phyloP scores from a whole-genome alignment of 2,113 vertebrate genomes.

The Mobula birostris region DNA sequence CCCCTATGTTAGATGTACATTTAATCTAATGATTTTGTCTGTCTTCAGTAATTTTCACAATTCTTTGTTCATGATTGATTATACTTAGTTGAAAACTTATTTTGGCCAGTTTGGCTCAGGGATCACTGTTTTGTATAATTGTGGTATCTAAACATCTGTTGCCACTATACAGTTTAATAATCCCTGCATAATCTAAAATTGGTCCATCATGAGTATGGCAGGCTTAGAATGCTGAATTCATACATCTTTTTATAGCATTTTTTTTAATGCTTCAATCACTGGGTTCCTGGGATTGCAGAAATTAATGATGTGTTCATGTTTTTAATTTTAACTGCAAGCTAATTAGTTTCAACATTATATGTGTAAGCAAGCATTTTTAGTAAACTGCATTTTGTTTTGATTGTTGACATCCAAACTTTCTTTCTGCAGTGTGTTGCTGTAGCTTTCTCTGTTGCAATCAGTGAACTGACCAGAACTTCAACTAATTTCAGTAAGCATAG shows the following conservation, averaged over 20 bases:
- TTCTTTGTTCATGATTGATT: background rate
- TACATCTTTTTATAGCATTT: background rate
- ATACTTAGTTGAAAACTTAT: background rate
- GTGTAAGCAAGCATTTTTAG: too few relatives aligned
- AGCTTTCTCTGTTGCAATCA: too few relatives aligned
- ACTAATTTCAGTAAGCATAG: too few relatives aligned
- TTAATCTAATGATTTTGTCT: background rate
- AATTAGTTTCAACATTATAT: background rate
- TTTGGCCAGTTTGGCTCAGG: background rate
- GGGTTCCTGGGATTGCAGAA: background rate
- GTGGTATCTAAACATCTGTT: background rate
- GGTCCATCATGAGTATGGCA: background rate
- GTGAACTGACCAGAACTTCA: too few relatives aligned
- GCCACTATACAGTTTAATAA: background rate
- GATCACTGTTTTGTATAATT: background rate
- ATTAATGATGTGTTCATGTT: background rate
- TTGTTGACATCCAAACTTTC: too few relatives aligned
- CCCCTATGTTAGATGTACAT: background rate
- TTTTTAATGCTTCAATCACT: background rate
- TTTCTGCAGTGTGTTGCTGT: too few relatives aligned
- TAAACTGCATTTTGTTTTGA: too few relatives aligned
- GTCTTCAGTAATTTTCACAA: background rate
- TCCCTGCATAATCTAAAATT: background rate
- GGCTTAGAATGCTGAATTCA: background rate
- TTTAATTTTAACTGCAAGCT: background rate